Conservation (phyloP, 2,888 invertebrate species). For the Drosophila meridiana region DNA sequence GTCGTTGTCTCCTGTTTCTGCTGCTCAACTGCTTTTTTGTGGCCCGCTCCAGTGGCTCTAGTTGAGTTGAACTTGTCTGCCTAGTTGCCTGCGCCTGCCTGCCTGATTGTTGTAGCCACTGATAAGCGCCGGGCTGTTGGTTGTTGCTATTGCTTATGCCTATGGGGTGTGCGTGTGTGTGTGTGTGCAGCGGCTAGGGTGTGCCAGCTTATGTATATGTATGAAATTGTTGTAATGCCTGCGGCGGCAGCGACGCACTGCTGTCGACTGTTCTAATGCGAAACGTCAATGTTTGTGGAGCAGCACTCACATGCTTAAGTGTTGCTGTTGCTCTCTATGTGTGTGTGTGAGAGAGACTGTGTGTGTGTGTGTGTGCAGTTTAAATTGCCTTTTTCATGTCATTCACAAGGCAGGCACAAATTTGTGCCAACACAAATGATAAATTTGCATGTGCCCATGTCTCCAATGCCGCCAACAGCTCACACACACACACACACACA, state of each 20-base stretch:
- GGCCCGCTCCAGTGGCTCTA: conserved; percentile 23
- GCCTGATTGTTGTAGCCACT: conserved; percentile 66
- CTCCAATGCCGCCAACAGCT: conserved; percentile 12
- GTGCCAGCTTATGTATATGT: conserved; percentile 38
- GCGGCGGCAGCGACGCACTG: conserved; percentile 39
- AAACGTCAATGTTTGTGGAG: conserved; percentile 49
- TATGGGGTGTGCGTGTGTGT: background rate
- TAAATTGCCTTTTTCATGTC: conserved; percentile 72
- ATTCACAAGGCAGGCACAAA: conserved; percentile 55
- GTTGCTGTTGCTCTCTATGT: conserved; percentile 1
- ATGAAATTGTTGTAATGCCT: conserved; percentile 69
- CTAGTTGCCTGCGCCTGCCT: conserved; percentile 11
- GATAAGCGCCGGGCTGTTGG: conserved; percentile 58
- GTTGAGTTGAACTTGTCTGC: conserved; percentile 31
- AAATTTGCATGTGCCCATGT: conserved; percentile 62
- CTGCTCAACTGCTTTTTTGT: conserved; percentile 45
- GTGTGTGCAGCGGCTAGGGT: background rate
- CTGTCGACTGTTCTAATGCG: conserved; percentile 48
- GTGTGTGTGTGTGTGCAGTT: conserved; percentile 31
- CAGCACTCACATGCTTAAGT: conserved; percentile 40
- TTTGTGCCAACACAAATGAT: conserved; percentile 66
- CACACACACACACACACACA: conserved; percentile 10
- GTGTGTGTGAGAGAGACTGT: background rate
- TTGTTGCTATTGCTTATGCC: conserved; percentile 19
- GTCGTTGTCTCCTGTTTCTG: conserved; percentile 66